Base-by-base conservation (phyloP, 2,797 vertebrate species). In the Schizopygopsis pylzovi region DNA sequence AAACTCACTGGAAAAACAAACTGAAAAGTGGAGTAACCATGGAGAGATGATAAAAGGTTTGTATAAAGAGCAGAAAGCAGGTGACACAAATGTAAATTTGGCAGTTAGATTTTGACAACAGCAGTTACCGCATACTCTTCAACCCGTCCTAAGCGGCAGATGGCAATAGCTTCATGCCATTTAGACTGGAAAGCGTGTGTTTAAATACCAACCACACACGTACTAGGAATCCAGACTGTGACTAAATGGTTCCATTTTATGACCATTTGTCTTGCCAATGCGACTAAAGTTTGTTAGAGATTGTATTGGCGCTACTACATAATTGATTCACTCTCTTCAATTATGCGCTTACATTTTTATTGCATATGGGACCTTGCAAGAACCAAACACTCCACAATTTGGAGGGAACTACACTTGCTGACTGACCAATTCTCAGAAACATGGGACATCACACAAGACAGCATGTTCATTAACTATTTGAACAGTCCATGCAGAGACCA, bases 51-150 rank as follows among this genome's bases (percentile, higher is more conserved):
- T 79, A 77, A 86, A 56, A 56, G 49, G 28, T 41, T 59, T 81
- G 71, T 77, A 12, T 10, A 8, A 56, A 80, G 45, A 54, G 79
- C 28, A 70, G 33, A 73, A 83, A 52, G 82, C 9, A 84, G 71
- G 75, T 3, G 45, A 59, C 15, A 3, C 49, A 65, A 65, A 56
- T 63, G 10, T 81, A 77, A 70, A 72, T 82, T 78, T 78, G 67
- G 28, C 47, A 39, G 70, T 73, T 67, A 8, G 6, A 47, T 76
- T 87, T 73, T 20, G 39, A 76, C 59, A 81, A 85, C 75, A 82
- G 15, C 39, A 41, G 61, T n/a, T 82, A 77, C 10, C 1, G 49
- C 47, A 37, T 52, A 18, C 47, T 56, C 61, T 33, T 87, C 61
- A 28, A 54, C 41, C 75, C 4, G 39, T 47, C 71, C 61, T 61